Evolutionary conservation across 2,797 vertebrate genomes (phyloP), one percentile per base, ranked within the genome.

Genomic region (Apogon talboti): DNA sequence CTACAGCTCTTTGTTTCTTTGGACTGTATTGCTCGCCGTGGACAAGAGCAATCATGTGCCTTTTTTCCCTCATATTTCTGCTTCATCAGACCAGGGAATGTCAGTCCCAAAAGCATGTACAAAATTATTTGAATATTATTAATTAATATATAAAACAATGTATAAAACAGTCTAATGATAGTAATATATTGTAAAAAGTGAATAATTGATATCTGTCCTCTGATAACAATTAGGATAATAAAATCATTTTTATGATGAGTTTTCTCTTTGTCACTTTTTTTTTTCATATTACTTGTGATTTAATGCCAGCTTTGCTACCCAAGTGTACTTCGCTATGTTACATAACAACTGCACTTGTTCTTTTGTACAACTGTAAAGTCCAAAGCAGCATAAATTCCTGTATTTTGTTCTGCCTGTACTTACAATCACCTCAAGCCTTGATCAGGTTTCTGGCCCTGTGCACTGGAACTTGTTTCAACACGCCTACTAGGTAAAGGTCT

Each of bases 31-130:
- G 89, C 91, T 93, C 94, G 87, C 93, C 86, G 85, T 87, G 82
- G 64, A 81, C 50, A 82, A 82, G 89, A 94, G 92, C 90, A 93
- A 94, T 93, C 93, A 93, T 84, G 97, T 99, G 97, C 97, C 97
- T 98, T 98, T 95, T 94, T 93, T 48, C 24, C 2, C 50, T 88
- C 87, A 54, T 89, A 85, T 87, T 92, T 90, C 91, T 92, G 90
- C 63, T 92, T 87, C 90, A 87, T 91, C 87, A 91, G 87, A 89
- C 92, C 85, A 79, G 90, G 93, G 89, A 91, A 92, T 92, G 89
- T 91, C 75, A 83, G 76, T 83, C 64, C 90, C 82, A 78, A 91
- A 91, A 94, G 95, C 96, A 96, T 95, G 95, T 95, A 93, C 87
- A 94, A 93, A 90, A 89, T 93, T 87, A 63, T 94, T 95, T 92